These are phyloP conservation scores for Thecocarcelia acutangulata DNA, from an alignment of 2,888 invertebrate genomes.

Conservation along the genomic window DNA sequence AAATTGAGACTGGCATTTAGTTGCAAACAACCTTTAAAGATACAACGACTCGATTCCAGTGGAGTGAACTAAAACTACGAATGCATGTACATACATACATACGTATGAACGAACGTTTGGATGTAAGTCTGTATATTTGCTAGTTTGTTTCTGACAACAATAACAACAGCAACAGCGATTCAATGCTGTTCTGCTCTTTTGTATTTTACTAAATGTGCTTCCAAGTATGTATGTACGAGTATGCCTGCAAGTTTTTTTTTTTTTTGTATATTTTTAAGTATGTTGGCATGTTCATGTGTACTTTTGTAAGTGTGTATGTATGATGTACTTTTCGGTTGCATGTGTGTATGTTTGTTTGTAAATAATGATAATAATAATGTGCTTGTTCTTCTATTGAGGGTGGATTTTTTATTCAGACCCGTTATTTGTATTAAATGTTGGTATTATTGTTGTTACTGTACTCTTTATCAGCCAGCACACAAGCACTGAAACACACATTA, in stretches of 20 bases:
- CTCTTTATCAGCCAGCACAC: slow-evolving; percentile 8
- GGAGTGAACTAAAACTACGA: slow-evolving; percentile 26
- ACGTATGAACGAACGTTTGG: too few species aligned
- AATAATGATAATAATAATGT: slow-evolving; percentile 54
- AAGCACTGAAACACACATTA: neutral
- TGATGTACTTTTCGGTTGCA: neutral
- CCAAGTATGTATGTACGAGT: slow-evolving; percentile 26
- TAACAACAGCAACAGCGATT: slow-evolving; percentile 39
- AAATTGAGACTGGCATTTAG: slow-evolving; percentile 65
- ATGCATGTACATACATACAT: too few species aligned
- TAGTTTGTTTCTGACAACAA: slow-evolving; percentile 35
- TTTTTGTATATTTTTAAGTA: slow-evolving; percentile 25
- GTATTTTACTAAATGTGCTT: slow-evolving; percentile 3
- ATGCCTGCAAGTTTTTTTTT: slow-evolving; percentile 39
- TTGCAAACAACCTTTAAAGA: slow-evolving; percentile 27
- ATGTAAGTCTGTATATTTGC: neutral
- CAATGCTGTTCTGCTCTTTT: slow-evolving; percentile 39
- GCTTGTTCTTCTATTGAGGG: slow-evolving; percentile 36
- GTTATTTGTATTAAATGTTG: slow-evolving; percentile 49
- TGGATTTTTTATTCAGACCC: slow-evolving; percentile 51
- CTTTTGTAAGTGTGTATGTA: neutral
- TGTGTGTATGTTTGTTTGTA: slow-evolving; percentile 61
- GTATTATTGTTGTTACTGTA: slow-evolving; percentile 48
- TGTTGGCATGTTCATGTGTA: neutral
- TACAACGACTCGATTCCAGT: slow-evolving; percentile 39